Base-by-base conservation (phyloP, 2,797 vertebrate species). In the Mastacembelus armatus region DNA sequence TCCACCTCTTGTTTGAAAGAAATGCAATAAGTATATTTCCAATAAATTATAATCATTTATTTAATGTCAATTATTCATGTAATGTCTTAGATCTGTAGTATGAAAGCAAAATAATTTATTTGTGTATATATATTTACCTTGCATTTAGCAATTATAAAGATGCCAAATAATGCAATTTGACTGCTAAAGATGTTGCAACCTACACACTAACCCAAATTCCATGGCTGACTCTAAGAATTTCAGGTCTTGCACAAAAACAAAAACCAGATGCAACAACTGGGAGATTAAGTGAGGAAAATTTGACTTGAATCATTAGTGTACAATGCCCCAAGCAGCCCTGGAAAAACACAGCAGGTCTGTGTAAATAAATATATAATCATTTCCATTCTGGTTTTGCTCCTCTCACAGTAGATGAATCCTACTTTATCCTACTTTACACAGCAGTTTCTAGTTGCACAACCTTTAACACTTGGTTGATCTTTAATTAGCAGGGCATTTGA, bases 131-230 rank as follows among this genome's bases (percentile, higher is more conserved):
- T 42, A 74, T 71, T 77, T 44, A 6, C 4, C 16, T 2, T n/a
- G 4, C 32, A 32, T 22, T 2, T 26, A 29, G 5, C 10, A 24
- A 60, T 48, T 30, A 22, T 24, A 58, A 39, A 44, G 30, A 54
- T n/a, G 33, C 14, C 4, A n/a, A 57, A n/a, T n/a, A 35, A 67
- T 22, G n/a, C 14, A 58, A 47, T 56, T 16, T n/a, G 8, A 56
- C 11, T 62, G 19, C 32, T 33, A 12, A 52, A 51, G 16, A 47
- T 78, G 50, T 58, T 76, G 83, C 45, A n/a, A n/a, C n/a, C n/a
- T n/a, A n/a, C n/a, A n/a, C n/a, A n/a, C n/a, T n/a, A 82, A 71
- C 21, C n/a, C 40, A 62, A 21, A 72, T 60, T 74, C 21, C 69
- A 60, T 81, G 60, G 50, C 22, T 83, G 69, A 81, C 49, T 57